Evolutionary conservation across 2,797 vertebrate species (phyloP).

Genomic region (Gambelia wislizenii): DNA sequence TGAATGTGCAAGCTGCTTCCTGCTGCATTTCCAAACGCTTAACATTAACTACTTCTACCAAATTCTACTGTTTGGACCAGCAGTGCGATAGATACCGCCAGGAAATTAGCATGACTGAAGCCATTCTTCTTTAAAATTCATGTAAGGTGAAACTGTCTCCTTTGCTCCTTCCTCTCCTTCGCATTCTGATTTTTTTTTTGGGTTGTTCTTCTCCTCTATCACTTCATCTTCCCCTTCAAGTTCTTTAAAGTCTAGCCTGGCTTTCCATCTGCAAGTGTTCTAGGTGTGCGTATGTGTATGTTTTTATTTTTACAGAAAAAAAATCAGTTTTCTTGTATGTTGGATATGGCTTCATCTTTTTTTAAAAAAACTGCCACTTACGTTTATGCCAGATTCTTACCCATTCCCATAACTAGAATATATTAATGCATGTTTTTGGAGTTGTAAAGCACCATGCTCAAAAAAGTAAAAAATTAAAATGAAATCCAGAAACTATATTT

Average conservation of each 20-base stretch:
- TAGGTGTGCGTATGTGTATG: slow-evolving; percentile 27
- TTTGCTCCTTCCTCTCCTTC: not conserved
- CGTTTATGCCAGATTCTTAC: slow-evolving; percentile 77
- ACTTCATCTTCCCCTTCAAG: slow-evolving; percentile 62
- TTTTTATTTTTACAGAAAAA: slow-evolving; percentile 27
- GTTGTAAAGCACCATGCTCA: slow-evolving; percentile 77
- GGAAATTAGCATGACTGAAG: slow-evolving; percentile 74
- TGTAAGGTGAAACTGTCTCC: slow-evolving; percentile 56
- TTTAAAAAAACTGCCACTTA: slow-evolving; percentile 57
- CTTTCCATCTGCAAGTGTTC: slow-evolving; percentile 70
- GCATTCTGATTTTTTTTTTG: not conserved
- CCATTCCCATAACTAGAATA: slow-evolving; percentile 66
- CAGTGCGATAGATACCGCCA: slow-evolving; percentile 64
- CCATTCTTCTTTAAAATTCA: slow-evolving; percentile 45
- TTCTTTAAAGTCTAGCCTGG: slow-evolving; percentile 65
- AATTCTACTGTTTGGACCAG: slow-evolving; percentile 71
- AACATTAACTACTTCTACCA: slow-evolving; percentile 73
- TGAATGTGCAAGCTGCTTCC: slow-evolving; percentile 71
- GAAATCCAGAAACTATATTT: slow-evolving; percentile 80
- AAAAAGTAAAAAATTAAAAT: slow-evolving; percentile 48
- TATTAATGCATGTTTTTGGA: slow-evolving; percentile 82
- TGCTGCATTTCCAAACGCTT: slow-evolving; percentile 77
- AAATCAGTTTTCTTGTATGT: slow-evolving; percentile 63
- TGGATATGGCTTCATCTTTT: slow-evolving; percentile 73
- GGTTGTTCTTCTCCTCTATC: slow-evolving; percentile 63